A percentile compares a stretch with the other conserved stretches of the same genome.
Conservation (phyloP, 2,797 vertebrate genomes). For the Melanotaenia maccullochi region DNA sequence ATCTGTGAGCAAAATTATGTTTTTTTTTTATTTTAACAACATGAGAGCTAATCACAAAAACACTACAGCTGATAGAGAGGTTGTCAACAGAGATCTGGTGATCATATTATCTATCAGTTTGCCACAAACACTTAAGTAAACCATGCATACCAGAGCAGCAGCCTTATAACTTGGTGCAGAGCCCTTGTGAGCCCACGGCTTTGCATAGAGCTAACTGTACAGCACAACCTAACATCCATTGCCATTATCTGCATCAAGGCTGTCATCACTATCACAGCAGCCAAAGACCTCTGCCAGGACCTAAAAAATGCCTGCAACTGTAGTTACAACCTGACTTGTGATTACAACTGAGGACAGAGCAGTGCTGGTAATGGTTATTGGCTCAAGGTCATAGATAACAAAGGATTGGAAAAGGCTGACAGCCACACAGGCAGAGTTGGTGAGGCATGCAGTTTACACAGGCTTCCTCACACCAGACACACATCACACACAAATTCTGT, state of each 20-base stretch:
- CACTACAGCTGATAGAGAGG: constrained; percentile 36
- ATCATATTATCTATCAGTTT: constrained; percentile 50
- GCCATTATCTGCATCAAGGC: constrained; percentile 62
- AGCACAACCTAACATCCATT: constrained; percentile 43
- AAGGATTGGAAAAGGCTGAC: constrained; percentile 26
- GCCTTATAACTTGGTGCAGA: constrained; percentile 66
- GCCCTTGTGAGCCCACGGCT: constrained; percentile 52
- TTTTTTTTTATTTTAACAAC: constrained; percentile 20
- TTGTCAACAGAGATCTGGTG: constrained; percentile 25
- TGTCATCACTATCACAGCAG: constrained; percentile 57
- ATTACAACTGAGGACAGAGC: constrained; percentile 36
- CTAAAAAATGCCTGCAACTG: constrained; percentile 24
- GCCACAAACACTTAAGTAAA: constrained; percentile 20
- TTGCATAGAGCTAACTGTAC: constrained; percentile 40
- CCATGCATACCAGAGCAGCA: constrained; percentile 38
- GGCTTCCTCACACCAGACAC: background rate
- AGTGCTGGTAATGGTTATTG: constrained; percentile 46
- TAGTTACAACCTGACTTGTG: constrained; percentile 40
- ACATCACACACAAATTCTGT: background rate
- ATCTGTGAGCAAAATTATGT: constrained; percentile 15
- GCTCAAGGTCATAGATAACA: constrained; percentile 79
- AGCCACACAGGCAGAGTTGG: constrained; percentile 29
- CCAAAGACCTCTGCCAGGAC: constrained; percentile 54
- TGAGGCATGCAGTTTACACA: constrained; percentile 30
- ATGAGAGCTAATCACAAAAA: constrained; percentile 42